These are phyloP conservation scores for Melanerpes formicivorus DNA, from an alignment of 2,113 vertebrate genomes.

Conservation along the genomic window DNA sequence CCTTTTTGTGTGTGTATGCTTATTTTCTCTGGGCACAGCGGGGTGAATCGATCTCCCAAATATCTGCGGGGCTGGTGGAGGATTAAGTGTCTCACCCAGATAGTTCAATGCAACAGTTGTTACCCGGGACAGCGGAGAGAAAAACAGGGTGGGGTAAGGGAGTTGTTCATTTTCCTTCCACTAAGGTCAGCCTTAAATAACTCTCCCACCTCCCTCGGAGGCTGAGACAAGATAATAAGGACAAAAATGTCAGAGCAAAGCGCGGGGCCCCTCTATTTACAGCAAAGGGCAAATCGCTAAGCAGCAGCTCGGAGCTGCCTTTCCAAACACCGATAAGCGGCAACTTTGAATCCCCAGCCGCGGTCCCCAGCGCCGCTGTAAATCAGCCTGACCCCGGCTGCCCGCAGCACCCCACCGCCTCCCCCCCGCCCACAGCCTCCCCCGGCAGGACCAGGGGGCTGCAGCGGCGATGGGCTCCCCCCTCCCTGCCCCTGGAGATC, in stretches of 20 bases:
- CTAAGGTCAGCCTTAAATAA: conserved; percentile 67
- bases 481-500: neutral
- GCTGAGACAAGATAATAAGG: conserved; percentile 62
- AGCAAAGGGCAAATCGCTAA: conserved; percentile 66
- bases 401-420: neutral
- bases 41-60: conserved; percentile 59
- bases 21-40: conserved; percentile 43
- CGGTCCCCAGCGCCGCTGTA: conserved; percentile 24
- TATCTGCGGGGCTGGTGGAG: conserved; percentile 7
- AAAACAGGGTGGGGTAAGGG: conserved; percentile 60
- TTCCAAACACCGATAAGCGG: conserved; percentile 68
- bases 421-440: neutral
- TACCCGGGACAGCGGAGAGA: neutral
- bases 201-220: conserved; percentile 45
- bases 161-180: conserved; percentile 58
- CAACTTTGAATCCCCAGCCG: conserved; percentile 57
- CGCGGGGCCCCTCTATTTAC: conserved; percentile 65
- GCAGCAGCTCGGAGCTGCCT: conserved; percentile 46
- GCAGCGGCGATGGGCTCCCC: neutral
- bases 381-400: conserved; percentile 36
- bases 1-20: neutral
- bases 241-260: conserved; percentile 65
- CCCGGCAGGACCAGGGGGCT: neutral
- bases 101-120: conserved; percentile 31
- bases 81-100: conserved; percentile 20